Evolutionary conservation across 2,113 vertebrate genomes (phyloP), one percentile per base, ranked within the genome.

Genomic region (Vidua chalybeata): DNA sequence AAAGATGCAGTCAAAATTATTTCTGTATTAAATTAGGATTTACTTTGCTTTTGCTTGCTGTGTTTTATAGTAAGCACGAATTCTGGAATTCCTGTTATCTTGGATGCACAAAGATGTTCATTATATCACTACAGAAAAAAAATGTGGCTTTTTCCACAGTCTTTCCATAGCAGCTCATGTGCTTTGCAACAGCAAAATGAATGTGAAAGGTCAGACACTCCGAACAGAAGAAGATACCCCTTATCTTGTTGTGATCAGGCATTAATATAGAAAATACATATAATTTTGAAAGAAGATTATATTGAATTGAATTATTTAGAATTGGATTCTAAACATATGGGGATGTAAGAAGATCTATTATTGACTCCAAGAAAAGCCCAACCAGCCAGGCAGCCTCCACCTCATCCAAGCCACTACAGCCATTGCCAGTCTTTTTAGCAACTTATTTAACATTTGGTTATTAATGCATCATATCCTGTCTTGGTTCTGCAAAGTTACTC

Each of bases 1-100:
- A 91, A 77, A 67, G 87, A 94, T 77, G 21, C 48, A 52, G 37
- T 45, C 66, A 59, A 61, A 94, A 87, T 80, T 71, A 86, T 87
- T 94, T 80, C 91, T 7, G 5, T n/a, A 77, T 83, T 90, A 35
- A 82, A 23, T 26, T 30, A 63, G 52, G 77, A 62, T 91, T 91
- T 64, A 76, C 43, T 82, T 68, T 45, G 41, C 19, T 13, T 92
- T 87, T 54, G 5, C 31, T 76, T 79, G 31, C 39, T 82, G 2
- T 64, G 81, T 79, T 76, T 79, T 51, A 73, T 52, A 85, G 41
- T 41, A 52, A 84, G 52, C 39, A 31, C 1, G 1, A 89, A 82
- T 85, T 49, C 35, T 84, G 61, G 52, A 91, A 91, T 91, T 56
- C 31, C 54, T 85, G 6, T 76, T 82, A 85, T 61, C 41, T 69